Conservation (phyloP, 1,140 invertebrate species). For the Leptestheria dahalacensis region DNA sequence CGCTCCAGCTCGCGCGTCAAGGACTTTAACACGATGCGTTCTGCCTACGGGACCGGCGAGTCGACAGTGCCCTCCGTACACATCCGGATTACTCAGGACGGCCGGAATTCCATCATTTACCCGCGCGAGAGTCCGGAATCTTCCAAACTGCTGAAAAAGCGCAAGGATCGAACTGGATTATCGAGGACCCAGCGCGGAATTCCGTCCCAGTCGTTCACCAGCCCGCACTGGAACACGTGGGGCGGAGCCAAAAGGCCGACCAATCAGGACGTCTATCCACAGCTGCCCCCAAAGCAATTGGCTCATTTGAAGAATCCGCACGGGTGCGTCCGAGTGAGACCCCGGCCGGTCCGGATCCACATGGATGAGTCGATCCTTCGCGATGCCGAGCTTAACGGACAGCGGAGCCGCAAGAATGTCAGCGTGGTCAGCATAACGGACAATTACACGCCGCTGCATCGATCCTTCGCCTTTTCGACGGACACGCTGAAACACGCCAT, state of each 20-base stretch:
- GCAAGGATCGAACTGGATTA: not conserved
- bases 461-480: conserved; percentile 11
- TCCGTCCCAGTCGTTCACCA: not conserved
- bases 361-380: conserved; percentile 11
- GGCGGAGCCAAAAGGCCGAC: conserved; percentile 21
- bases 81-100: conserved; percentile 5
- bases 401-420: conserved; percentile 12
- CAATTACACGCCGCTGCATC: conserved; percentile 5
- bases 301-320: conserved; percentile 24
- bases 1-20: conserved; percentile 35
- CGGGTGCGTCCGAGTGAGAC: not conserved
- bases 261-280: conserved; percentile 30
- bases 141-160: not conserved
- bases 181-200: not conserved
- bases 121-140: not conserved
- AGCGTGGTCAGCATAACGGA: conserved; percentile 10
- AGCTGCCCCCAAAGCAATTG: conserved; percentile 31
- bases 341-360: conserved; percentile 12
- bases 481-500: conserved; percentile 16
- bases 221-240: conserved; percentile 15
- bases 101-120: not conserved
- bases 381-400: conserved; percentile 7
- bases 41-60: conserved; percentile 13
- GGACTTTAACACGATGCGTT: conserved; percentile 24
- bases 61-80: conserved; percentile 3